These are phyloP conservation scores for Luperina nickerlii DNA, from an alignment of 2,888 invertebrate species.

Conservation along the genomic window DNA sequence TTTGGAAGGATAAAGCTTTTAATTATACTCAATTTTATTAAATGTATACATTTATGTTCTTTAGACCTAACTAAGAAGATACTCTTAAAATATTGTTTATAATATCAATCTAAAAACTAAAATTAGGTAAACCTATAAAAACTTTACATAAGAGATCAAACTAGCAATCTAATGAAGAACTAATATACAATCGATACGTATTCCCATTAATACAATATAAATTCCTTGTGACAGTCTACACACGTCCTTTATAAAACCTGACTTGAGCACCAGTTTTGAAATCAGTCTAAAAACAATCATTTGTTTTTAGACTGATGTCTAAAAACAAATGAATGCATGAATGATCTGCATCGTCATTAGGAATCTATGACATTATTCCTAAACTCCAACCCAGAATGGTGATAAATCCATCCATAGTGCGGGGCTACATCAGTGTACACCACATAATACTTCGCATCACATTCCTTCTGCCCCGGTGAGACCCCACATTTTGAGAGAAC, in stretches of 20 bases:
- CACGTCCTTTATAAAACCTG: not conserved
- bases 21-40: too few species aligned
- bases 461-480: conserved; percentile 71
- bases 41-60: not conserved
- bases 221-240: conserved; percentile 18
- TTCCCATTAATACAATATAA: not conserved
- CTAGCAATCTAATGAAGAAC: not conserved
- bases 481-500: conserved; percentile 85
- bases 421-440: conserved; percentile 85
- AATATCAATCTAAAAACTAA: not conserved
- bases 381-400: conserved; percentile 80
- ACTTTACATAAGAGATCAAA: conserved; percentile 30
- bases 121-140: not conserved
- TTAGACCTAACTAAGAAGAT: not conserved
- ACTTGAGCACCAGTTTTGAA: not conserved
- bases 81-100: not conserved
- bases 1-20: not conserved
- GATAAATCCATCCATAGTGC: conserved; percentile 85
- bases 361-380: conserved; percentile 70
- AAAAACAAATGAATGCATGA: not conserved
- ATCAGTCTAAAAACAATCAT: conserved; percentile 7
- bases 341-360: not conserved
- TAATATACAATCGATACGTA: not conserved
- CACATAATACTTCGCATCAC: conserved; percentile 81
- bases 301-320: too few species aligned